Evolutionary conservation across 2,888 invertebrate genomes (phyloP).

Genomic region (Tiliacea aurago): DNA sequence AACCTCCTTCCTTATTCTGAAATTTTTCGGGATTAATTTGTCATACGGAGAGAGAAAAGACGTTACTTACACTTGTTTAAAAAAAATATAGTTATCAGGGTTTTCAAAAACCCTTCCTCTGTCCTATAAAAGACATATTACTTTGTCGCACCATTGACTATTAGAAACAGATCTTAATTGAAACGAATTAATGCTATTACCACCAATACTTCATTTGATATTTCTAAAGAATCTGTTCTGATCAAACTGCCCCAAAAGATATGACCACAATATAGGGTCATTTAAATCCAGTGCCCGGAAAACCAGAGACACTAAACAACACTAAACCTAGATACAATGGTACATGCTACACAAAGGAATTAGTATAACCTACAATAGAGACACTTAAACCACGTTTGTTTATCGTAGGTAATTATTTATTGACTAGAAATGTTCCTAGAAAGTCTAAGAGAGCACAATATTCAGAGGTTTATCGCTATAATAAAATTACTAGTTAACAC

Average conservation of each 20-base stretch:
- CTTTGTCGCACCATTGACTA: not conserved
- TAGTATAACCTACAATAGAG: conserved; percentile 58
- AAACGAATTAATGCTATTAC: not conserved
- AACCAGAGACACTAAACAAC: conserved; percentile 40
- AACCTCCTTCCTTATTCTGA: not conserved
- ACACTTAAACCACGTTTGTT: conserved; percentile 45
- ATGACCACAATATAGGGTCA: not conserved
- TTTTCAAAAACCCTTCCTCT: not conserved
- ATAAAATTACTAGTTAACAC: conserved; percentile 49
- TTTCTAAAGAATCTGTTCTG: not conserved
- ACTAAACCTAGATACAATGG: conserved; percentile 33
- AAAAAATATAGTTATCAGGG: not conserved
- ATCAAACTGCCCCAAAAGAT: not conserved
- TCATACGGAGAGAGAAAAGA: not conserved
- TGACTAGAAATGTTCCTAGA: conserved; percentile 46
- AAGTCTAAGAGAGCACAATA: conserved; percentile 40
- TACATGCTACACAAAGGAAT: conserved; percentile 48
- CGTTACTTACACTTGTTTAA: not conserved
- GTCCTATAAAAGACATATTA: not conserved
- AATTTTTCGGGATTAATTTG: not conserved
- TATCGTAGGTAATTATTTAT: conserved; percentile 52
- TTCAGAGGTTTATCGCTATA: conserved; percentile 39
- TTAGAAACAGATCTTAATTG: not conserved
- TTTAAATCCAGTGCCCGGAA: conserved; percentile 32
- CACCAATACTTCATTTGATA: not conserved